Evolutionary conservation across 2,797 vertebrate genomes (phyloP).

Genomic region (Sciurus carolinensis): DNA sequence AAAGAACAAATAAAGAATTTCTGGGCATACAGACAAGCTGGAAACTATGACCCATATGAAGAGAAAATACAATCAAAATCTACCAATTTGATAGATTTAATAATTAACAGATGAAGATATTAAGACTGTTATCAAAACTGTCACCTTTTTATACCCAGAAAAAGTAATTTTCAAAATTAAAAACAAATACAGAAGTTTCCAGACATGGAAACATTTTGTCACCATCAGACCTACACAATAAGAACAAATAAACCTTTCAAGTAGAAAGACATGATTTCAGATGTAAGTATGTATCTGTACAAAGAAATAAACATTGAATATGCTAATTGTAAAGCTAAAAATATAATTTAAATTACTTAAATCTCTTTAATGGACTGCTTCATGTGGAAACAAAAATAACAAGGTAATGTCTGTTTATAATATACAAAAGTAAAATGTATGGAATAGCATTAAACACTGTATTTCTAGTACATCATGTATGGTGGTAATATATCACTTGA

Average conservation of each 20-base stretch:
- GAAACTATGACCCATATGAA: not conserved
- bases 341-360: not conserved
- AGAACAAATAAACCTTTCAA: not conserved
- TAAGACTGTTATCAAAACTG: not conserved
- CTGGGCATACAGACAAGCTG: not conserved
- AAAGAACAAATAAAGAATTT: not conserved
- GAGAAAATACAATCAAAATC: not conserved
- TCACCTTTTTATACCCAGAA: not conserved
- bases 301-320: not conserved
- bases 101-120: not conserved
- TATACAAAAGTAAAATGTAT: not conserved
- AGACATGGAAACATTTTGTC: not conserved
- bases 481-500: not conserved
- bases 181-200: not conserved
- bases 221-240: not conserved
- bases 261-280: not conserved
- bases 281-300: not conserved
- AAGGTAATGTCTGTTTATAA: not conserved
- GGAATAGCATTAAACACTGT: not conserved
- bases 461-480: not conserved
- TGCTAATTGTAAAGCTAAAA: not conserved
- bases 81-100: not conserved
- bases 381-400: not conserved
- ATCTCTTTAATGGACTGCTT: not conserved
- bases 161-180: slow-evolving; percentile 1